phyloP scores from a whole-genome alignment of 2,113 vertebrate species.

The Pelusios castaneus region DNA sequence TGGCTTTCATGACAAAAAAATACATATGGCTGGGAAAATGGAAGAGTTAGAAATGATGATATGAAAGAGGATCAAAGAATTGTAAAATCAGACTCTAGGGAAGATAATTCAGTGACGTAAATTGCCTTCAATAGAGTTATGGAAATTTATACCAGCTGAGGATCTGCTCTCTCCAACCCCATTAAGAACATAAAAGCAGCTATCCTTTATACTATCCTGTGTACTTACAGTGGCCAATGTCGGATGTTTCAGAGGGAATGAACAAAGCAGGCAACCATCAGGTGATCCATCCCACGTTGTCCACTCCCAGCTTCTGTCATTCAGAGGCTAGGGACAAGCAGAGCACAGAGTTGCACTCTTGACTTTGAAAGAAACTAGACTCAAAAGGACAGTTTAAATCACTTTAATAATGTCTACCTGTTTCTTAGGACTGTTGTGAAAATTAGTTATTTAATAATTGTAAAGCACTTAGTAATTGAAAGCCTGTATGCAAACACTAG shows the following conservation, averaged over 20 bases:
- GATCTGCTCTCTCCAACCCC: background rate
- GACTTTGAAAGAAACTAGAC: background rate
- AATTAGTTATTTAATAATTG: background rate
- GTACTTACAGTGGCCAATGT: too few relatives aligned
- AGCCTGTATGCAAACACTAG: fast-evolving
- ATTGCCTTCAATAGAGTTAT: background rate
- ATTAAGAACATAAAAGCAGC: too few relatives aligned
- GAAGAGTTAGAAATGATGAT: background rate
- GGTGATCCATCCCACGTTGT: too few relatives aligned
- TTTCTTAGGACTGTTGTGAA: background rate
- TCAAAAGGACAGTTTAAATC: background rate
- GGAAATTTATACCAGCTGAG: background rate
- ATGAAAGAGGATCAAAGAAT: background rate
- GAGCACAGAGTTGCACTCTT: background rate
- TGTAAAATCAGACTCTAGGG: background rate
- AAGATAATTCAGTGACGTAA: fast-evolving
- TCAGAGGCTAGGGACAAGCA: too few relatives aligned
- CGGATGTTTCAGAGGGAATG: too few relatives aligned
- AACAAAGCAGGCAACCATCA: too few relatives aligned
- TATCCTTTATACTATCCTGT: too few relatives aligned
- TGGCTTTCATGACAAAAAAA: background rate
- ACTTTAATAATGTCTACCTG: background rate
- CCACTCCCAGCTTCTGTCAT: too few relatives aligned
- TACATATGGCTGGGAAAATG: background rate
- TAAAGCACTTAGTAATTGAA: background rate